Base-by-base conservation (phyloP, 2,888 invertebrate genomes). In the Hecatera dysodea region DNA sequence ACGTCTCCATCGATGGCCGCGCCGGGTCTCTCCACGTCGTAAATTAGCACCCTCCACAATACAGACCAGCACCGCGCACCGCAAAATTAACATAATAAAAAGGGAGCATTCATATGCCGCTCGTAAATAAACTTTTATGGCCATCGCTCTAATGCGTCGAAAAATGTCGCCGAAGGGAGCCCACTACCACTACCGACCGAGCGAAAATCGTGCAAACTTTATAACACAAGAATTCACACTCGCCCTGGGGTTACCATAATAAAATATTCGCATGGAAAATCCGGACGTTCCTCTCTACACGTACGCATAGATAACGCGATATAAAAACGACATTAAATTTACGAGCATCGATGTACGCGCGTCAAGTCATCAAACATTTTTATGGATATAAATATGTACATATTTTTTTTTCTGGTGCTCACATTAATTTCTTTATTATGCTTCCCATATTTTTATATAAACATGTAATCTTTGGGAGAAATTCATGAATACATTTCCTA, bases 101-200 rank as follows among this genome's bases (percentile, higher is more conserved):
- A 93, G 92, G 92, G 92, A 89, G 87, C 93, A 92, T 93, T 94
- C 93, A 93, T 92, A 93, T 89, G 88, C 81, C 83, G 90, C 84
- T 90, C 93, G 91, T 94, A 94, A 95, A 95, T 95, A 94, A 92
- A 91, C 90, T 94, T 95, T 95, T 94, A 94, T 94, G 90, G 93
- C 88, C 90, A 90, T 90, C 93, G 94, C 89, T 93, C 93, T 94
- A 93, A 94, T 93, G 93, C 94, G 89, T 89, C 91, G 90, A 91
- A 93, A 92, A 93, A 93, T 93, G 93, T 91, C 92, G 91, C 86
- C 76, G 62, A 81, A 86, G 86, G 87, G 89, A 87, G 78, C 75
- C 59, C 74, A 78, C 82, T 78, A 72, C 57, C 73, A 64, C 57
- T 61, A 67, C 60, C 62, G 56, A 73, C 72, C 69, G 68, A 80